Evolutionary conservation across 2,113 vertebrate genomes (phyloP).

Genomic region (Acrocephalus kingi): DNA sequence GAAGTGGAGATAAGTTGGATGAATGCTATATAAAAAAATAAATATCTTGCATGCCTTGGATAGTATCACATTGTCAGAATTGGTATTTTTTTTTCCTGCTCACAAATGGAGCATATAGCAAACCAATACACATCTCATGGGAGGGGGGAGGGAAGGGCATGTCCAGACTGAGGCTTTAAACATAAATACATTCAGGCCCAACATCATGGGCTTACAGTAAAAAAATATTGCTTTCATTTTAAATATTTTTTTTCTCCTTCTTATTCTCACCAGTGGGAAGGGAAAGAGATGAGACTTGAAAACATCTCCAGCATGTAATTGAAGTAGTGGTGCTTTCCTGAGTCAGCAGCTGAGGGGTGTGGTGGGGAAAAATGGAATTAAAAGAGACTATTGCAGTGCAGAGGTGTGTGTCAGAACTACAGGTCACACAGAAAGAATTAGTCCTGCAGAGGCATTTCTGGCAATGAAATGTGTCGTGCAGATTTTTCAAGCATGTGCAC

Average conservation of each 20-base stretch:
- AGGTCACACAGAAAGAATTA: not conserved
- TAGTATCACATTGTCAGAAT: not conserved
- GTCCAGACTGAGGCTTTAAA: not conserved
- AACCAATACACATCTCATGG: not conserved
- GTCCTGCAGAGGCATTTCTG: not conserved
- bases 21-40: not conserved
- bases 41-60: not conserved
- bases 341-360: not conserved
- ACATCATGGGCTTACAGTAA: not conserved
- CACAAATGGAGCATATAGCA: not conserved
- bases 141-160: rapidly evolving
- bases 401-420: not conserved
- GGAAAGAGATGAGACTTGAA: not conserved
- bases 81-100: not conserved
- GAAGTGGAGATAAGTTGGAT: slow-evolving; percentile 14
- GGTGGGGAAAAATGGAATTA: not conserved
- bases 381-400: not conserved
- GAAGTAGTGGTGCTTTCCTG: not conserved
- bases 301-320: not conserved
- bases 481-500: not conserved
- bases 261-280: not conserved
- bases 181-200: not conserved
- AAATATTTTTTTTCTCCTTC: not conserved
- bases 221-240: not conserved
- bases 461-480: not conserved